Evolutionary conservation across 2,113 vertebrate species (phyloP), one percentile per base, ranked within the genome.

Genomic region (Gambusia holbrooki): DNA sequence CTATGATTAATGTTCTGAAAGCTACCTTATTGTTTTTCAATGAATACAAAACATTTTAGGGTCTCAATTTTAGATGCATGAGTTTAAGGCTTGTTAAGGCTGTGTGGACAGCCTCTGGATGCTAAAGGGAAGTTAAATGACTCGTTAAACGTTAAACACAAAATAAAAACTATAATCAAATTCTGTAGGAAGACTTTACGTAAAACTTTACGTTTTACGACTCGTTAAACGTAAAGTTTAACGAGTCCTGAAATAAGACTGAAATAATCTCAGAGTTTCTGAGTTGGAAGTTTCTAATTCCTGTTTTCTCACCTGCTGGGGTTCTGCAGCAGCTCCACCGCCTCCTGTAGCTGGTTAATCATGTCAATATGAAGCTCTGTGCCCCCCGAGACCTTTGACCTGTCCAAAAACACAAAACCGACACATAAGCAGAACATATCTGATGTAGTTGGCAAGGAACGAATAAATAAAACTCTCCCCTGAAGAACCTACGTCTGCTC

Each of bases 311-410:
- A 97, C 97, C 96, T 96, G 88, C 83, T 93, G 60, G 96, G 93
- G 80, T 96, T 95, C 45, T 97, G 97, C 77, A 96, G 93, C 76
- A 97, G 92, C 87, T 96, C 95, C 83, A 96, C 96, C 0, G 95
- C 97, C 87, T 96, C 96, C 90, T 96, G 95, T 77, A 97, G 93
- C 85, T 96, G 96, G 69, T 96, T 94, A 88, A 97, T 97, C 95
- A 97, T 95, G 66, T 91, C 90, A 32, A 95, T 90, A 83, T 94
- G 93, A 77, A 95, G 84, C 79, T 93, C 93, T 71, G 93, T 91
- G 45, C 92, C 88, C 81, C 91, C 90, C 25, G 90, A 88, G 68
- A 94, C 94, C 87, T 89, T 95, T 76, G 94, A 85, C 91, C 97
- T 97, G 84, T 73, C 37, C 67, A 92, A 58, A 37, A 66, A 1